These are phyloP conservation scores for Arothron firmamentum DNA, from an alignment of 2,113 vertebrate genomes.

Conservation along the genomic window DNA sequence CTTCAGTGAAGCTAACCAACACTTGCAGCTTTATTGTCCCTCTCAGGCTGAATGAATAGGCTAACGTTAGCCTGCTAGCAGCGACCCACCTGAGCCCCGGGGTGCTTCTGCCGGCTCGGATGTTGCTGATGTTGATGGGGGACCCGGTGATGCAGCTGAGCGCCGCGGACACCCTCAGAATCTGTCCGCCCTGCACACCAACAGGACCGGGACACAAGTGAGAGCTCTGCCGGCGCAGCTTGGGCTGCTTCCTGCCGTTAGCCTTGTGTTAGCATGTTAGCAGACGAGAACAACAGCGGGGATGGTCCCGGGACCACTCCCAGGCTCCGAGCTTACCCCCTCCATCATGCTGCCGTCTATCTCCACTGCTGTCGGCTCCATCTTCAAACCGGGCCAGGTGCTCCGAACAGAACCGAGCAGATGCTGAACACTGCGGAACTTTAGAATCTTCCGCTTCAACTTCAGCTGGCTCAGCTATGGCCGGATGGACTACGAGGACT, in stretches of 20 bases:
- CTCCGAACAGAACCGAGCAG: not conserved
- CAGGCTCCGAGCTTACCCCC: constrained; percentile 79
- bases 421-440: not conserved
- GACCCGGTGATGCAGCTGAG: constrained; percentile 86
- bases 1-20: too few species aligned
- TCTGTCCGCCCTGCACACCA: constrained; percentile 87
- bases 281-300: not conserved
- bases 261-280: constrained; percentile 38
- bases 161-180: constrained; percentile 85
- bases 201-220: not conserved
- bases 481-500: not conserved
- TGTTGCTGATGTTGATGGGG: constrained; percentile 81
- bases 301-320: not conserved
- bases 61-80: constrained; percentile 55
- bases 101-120: constrained; percentile 90
- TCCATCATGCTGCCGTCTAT: constrained; percentile 94
- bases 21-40: not conserved
- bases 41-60: constrained; percentile 49
- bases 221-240: not conserved
- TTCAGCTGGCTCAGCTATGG: not conserved
- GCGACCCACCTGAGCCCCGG: constrained; percentile 85
- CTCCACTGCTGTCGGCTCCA: constrained; percentile 73
- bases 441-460: not conserved
- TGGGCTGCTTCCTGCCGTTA: constrained; percentile 21
- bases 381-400: constrained; percentile 25